Evolutionary conservation across 2,797 vertebrate species (phyloP), one percentile per base, ranked within the genome.

Genomic region (Aulostomus chinensis): DNA sequence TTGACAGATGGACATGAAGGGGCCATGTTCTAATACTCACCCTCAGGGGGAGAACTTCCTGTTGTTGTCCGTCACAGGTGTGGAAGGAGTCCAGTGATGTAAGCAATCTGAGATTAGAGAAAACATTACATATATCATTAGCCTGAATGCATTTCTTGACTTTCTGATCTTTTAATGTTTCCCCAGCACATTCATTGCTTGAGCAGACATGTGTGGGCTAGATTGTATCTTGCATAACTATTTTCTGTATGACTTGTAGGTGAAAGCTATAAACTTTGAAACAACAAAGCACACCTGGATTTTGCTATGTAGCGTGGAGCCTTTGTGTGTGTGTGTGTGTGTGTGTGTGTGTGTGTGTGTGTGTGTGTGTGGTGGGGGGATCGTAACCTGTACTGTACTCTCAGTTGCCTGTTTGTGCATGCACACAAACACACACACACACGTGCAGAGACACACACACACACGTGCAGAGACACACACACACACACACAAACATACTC

Each of bases 221-320:
- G 82, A 75, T 17, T 8, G 32, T 20, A 35, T 46, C 49, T 83
- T 76, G 74, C 79, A 65, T 58, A 82, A 84, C 73, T 75, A 67
- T 81, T 81, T 79, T 82, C 75, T 78, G 40, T 45, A 50, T 8
- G 24, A 62, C 68, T 73, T 53, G 72, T 72, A 68, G 71, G 73
- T 78, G 63, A 86, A 76, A 63, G 84, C 70, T 69, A 76, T 83
- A 84, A 83, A 86, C 56, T 83, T 72, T 60, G 43, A 54, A 85
- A 86, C 78, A 86, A 85, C 80, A 86, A 83, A 80, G 83, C 74
- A 70, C 86, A 88, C 81, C 86, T 88, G 87, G 83, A 80, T 80
- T 81, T 57, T 32, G 41, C 66, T 49, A 47, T 49, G 69, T 63
- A 66, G 60, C 58, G 31, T n/a, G n/a, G n/a, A n/a, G n/a, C n/a